Percentiles rank a stretch among this genome's conserved stretches.
These are phyloP conservation scores for Saguinus oedipus DNA, from an alignment of 2,797 vertebrate species.

Conservation along the genomic window DNA sequence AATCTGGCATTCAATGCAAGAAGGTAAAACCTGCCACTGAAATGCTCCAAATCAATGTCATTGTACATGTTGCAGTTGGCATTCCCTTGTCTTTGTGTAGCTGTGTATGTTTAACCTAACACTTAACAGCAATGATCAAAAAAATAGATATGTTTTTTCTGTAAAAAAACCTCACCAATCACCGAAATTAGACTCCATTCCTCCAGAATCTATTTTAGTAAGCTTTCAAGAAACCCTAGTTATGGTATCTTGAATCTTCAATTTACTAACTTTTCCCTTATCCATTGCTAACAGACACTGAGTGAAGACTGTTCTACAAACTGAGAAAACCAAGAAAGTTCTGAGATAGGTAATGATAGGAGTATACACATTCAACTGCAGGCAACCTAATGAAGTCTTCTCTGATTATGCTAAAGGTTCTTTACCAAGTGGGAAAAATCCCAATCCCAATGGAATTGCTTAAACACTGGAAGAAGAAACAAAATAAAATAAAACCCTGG, in stretches of 20 bases:
- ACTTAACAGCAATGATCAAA: background rate
- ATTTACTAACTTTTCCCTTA: background rate
- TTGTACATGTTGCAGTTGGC: background rate
- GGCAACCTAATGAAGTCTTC: background rate
- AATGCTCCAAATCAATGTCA: background rate
- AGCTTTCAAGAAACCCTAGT: background rate
- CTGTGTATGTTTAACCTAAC: slow-evolving; percentile 1
- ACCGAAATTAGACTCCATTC: background rate
- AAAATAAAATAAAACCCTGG: background rate
- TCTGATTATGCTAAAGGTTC: background rate
- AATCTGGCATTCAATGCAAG: background rate
- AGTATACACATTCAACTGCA: background rate
- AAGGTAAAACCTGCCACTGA: slow-evolving; percentile 4
- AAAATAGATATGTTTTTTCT: background rate
- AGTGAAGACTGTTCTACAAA: slow-evolving; percentile 22
- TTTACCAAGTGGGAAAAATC: background rate
- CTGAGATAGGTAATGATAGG: background rate
- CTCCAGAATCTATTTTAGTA: slow-evolving; percentile 5
- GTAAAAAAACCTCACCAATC: slow-evolving; percentile 7
- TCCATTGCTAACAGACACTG: background rate
- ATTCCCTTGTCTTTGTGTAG: background rate
- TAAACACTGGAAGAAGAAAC: background rate
- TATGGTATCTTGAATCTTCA: background rate
- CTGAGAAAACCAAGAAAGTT: background rate
- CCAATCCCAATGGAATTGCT: background rate